Conservation (phyloP, 2,888 invertebrate species). For the Limenitis camilla region DNA sequence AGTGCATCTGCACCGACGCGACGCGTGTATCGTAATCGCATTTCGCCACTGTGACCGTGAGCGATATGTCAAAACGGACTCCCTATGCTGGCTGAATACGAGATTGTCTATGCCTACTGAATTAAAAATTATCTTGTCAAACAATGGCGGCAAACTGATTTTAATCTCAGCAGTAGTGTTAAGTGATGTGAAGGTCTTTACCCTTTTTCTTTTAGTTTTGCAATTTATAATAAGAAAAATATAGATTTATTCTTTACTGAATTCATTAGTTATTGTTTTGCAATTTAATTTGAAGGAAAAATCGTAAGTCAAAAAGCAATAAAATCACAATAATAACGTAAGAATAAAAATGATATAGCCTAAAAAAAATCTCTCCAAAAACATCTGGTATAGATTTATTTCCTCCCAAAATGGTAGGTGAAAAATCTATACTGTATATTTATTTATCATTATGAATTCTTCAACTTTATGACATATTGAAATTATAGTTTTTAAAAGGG, state of each 20-base stretch:
- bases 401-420: too few relatives aligned
- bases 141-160: slow-evolving; percentile 17
- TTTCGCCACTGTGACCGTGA: slow-evolving; percentile 49
- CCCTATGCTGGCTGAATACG: slow-evolving; percentile 33
- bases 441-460: too few relatives aligned
- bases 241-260: background rate
- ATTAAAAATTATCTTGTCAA: slow-evolving; percentile 28
- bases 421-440: too few relatives aligned
- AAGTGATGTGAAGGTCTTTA: slow-evolving; percentile 1
- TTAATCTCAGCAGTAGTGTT: slow-evolving; percentile 3
- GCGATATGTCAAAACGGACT: slow-evolving; percentile 40
- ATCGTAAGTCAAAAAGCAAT: too few relatives aligned
- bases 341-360: too few relatives aligned
- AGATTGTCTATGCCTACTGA: slow-evolving; percentile 32
- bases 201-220: slow-evolving; percentile 2
- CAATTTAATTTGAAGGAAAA: background rate
- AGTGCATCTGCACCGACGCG: slow-evolving; percentile 31
- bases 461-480: too few relatives aligned
- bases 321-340: too few relatives aligned
- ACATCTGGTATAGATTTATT: too few relatives aligned
- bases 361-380: too few relatives aligned
- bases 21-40: slow-evolving; percentile 40
- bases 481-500: too few relatives aligned
- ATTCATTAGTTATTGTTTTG: too few relatives aligned
- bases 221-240: background rate